These are phyloP conservation scores for Virgularia gustaviana DNA, from an alignment of 92 coral and sea anemone genomes.

Conservation along the genomic window DNA sequence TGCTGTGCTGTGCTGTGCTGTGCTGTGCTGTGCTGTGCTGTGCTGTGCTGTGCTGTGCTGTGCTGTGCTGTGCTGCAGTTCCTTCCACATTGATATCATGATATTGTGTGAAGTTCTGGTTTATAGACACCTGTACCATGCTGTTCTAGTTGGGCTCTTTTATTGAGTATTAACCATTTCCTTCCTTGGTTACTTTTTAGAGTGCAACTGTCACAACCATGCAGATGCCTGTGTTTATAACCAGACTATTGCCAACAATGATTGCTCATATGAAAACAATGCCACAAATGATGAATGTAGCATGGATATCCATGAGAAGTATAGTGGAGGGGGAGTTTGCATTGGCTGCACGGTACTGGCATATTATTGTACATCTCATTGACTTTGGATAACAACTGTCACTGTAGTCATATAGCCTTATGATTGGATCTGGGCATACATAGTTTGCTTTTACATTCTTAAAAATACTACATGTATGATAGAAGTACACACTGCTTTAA, in stretches of 20 bases:
- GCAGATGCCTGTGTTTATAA: conserved; percentile 77
- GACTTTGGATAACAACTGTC: not conserved
- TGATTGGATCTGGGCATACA: not conserved
- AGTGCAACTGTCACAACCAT: conserved; percentile 88
- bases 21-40: no score
- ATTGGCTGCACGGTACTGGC: conserved; percentile 71
- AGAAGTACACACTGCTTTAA: no score
- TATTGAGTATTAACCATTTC: not conserved
- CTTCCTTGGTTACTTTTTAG: conserved; percentile 30
- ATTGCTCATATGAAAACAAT: conserved; percentile 77
- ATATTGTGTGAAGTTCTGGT: not conserved
- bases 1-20: no score
- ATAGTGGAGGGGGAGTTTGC: conserved; percentile 93
- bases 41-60: no score
- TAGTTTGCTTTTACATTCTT: no score
- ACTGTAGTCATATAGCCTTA: not conserved
- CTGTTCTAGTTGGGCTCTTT: not conserved
- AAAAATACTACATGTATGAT: no score
- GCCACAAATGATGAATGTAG: conserved; percentile 72
- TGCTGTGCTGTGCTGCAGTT: no score
- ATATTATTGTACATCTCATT: not conserved
- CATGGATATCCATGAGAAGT: conserved; percentile 66
- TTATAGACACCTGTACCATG: not conserved
- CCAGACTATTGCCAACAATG: conserved; percentile 68
- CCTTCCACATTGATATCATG: not conserved